phyloP scores from a whole-genome alignment of 2,888 invertebrate species.

The Trachelus troglodyta region DNA sequence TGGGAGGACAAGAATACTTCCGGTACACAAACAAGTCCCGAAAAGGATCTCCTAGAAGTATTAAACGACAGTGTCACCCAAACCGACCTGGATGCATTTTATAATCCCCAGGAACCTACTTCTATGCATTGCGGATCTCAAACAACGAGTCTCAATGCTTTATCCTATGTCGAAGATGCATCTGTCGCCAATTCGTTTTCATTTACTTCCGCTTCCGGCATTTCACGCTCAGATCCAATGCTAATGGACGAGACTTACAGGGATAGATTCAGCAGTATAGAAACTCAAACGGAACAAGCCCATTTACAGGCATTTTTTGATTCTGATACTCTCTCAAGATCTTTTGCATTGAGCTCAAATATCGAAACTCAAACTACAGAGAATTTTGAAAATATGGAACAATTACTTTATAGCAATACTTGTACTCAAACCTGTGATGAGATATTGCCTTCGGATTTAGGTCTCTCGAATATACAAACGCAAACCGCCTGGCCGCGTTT shows the following conservation, averaged over 20 bases:
- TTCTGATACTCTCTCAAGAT: constrained; percentile 46
- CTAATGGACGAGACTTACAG: constrained; percentile 54
- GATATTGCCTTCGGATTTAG: constrained; percentile 69
- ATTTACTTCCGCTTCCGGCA: constrained; percentile 32
- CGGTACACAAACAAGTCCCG: constrained; percentile 63
- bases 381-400: constrained; percentile 62
- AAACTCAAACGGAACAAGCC: constrained; percentile 61
- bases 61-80: constrained; percentile 51
- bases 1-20: constrained; percentile 63
- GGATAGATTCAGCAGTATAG: constrained; percentile 56
- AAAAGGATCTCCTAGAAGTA: constrained; percentile 54
- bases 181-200: constrained; percentile 36
- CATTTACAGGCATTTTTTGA: constrained; percentile 56
- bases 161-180: constrained; percentile 42
- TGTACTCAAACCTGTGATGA: constrained; percentile 71
- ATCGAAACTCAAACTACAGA: constrained; percentile 74
- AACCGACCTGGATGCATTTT: constrained; percentile 51
- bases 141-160: constrained; percentile 36
- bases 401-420: constrained; percentile 66
- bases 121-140: constrained; percentile 41
- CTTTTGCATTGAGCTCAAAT: constrained; percentile 67
- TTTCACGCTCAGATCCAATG: constrained; percentile 58
- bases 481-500: constrained; percentile 72
- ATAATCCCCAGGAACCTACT: constrained; percentile 36
- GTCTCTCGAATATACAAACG: constrained; percentile 73